Conservation (phyloP, 2,113 vertebrate genomes). For the Sprattus sprattus region DNA sequence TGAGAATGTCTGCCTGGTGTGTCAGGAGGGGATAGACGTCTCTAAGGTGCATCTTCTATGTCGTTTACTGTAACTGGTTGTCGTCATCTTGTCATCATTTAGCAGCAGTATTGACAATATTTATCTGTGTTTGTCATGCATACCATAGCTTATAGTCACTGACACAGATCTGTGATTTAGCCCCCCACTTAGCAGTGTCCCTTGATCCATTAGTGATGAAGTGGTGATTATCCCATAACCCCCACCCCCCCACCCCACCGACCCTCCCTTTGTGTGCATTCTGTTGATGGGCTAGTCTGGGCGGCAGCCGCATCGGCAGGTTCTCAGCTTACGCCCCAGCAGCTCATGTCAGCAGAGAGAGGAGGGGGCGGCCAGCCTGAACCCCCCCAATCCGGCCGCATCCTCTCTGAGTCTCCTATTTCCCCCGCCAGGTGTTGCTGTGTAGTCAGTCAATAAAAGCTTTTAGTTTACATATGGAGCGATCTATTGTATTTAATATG, state of each 20-base stretch:
- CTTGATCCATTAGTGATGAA: background rate
- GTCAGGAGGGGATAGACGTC: background rate
- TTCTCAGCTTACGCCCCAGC: constrained; percentile 48
- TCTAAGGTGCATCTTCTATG: background rate
- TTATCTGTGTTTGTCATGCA: background rate
- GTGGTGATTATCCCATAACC: background rate
- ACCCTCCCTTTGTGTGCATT: background rate
- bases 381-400: constrained; percentile 13
- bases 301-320: constrained; percentile 15
- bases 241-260: background rate
- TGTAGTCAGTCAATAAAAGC: constrained; percentile 71
- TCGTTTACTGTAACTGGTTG: background rate
- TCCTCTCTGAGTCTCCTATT: constrained; percentile 54
- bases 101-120: background rate
- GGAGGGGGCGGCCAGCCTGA: background rate
- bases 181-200: background rate
- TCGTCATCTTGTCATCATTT: background rate
- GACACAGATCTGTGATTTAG: background rate
- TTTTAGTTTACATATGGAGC: constrained; percentile 79
- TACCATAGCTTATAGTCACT: background rate
- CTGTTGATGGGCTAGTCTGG: background rate
- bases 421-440: constrained; percentile 56
- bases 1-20: too few species aligned
- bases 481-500: constrained; percentile 61
- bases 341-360: constrained; percentile 44